These are phyloP conservation scores for Pagrus major DNA, from an alignment of 2,113 vertebrate genomes.

Conservation along the genomic window DNA sequence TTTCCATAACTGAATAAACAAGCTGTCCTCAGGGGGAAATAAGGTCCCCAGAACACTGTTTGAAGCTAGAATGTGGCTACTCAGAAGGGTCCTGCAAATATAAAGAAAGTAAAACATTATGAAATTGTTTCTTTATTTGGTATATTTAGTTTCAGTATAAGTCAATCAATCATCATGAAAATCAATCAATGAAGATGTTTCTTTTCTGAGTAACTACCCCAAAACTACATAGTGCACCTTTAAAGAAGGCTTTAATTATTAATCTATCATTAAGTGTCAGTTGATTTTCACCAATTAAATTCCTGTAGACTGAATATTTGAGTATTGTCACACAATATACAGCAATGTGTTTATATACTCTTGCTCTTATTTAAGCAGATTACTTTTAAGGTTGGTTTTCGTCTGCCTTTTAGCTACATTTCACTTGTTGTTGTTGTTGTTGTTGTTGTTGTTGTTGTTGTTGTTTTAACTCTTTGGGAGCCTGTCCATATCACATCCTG, in stretches of 20 bases:
- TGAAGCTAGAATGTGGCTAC: too few relatives aligned
- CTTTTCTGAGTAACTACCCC: too few relatives aligned
- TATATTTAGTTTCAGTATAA: too few relatives aligned
- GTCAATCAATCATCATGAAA: too few relatives aligned
- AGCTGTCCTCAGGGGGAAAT: too few relatives aligned
- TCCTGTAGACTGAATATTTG: background rate
- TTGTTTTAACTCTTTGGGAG: conserved; percentile 11
- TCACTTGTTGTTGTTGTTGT: background rate
- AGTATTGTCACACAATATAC: background rate
- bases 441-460: background rate
- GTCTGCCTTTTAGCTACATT: background rate
- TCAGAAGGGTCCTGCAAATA: too few relatives aligned
- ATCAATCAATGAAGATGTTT: too few relatives aligned
- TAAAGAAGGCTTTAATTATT: background rate
- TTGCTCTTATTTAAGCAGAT: background rate
- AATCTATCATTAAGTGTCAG: background rate
- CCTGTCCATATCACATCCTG: background rate
- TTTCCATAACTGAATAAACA: too few relatives aligned
- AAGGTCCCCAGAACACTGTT: too few relatives aligned
- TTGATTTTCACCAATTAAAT: background rate
- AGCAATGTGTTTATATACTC: background rate
- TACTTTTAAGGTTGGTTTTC: background rate
- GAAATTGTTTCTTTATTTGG: too few relatives aligned
- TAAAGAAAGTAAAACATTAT: too few relatives aligned
- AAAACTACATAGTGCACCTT: too few relatives aligned